Evolutionary conservation across 2,888 invertebrate genomes (phyloP).

Genomic region (Cheilosia urbana): DNA sequence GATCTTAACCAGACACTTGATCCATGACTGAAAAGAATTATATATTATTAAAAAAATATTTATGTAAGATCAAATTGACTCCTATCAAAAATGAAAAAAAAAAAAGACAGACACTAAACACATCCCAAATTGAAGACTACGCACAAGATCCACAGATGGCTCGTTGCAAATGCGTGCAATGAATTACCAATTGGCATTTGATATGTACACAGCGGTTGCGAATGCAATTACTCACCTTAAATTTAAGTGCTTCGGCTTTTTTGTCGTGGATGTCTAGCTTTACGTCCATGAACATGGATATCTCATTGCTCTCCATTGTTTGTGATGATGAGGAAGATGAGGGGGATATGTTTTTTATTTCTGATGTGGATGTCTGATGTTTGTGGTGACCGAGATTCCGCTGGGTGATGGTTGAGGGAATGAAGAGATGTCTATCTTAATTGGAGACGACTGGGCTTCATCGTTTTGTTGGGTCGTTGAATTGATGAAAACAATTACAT

Average conservation of each 20-base stretch:
- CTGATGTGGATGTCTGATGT: not conserved
- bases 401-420: not conserved
- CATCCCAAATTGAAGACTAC: conserved; percentile 4
- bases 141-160: conserved; percentile 54
- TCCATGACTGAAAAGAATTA: conserved; percentile 79
- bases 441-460: not conserved
- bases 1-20: conserved; percentile 82
- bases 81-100: conserved; percentile 3
- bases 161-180: conserved; percentile 11
- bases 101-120: not conserved
- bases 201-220: not conserved
- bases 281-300: conserved; percentile 82
- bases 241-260: conserved; percentile 81
- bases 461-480: not conserved
- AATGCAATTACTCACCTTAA: conserved; percentile 77
- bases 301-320: conserved; percentile 82
- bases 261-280: conserved; percentile 83
- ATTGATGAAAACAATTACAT: not conserved
- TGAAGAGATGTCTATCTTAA: conserved; percentile 18
- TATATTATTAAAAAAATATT: too few species aligned
- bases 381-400: not conserved
- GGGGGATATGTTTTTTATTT: not conserved
- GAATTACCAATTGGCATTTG: conserved; percentile 48
- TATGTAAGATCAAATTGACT: too few species aligned
- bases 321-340: not conserved